These are phyloP conservation scores for Pogonocherus hispidulus DNA, from an alignment of 2,888 invertebrate genomes.

Conservation along the genomic window DNA sequence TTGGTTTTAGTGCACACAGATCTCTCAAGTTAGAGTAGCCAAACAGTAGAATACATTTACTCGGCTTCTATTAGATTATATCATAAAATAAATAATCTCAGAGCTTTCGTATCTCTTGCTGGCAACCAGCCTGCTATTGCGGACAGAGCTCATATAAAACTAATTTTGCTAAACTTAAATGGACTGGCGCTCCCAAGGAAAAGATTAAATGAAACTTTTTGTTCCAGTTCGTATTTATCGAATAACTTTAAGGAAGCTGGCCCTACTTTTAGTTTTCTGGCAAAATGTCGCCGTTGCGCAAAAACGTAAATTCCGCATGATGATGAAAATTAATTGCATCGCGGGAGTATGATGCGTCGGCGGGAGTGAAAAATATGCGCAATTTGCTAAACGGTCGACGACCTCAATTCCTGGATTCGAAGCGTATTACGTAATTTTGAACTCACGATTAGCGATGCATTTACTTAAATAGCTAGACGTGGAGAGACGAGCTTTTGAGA, in stretches of 20 bases:
- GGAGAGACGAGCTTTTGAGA: neutral
- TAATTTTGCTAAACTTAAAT: constrained; percentile 21
- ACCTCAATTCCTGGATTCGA: neutral
- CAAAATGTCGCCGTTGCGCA: constrained; percentile 3
- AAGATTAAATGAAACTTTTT: constrained; percentile 17
- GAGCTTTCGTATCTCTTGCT: neutral
- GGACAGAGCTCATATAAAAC: constrained; percentile 2
- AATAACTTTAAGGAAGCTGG: constrained; percentile 15
- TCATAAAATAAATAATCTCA: constrained; percentile 14
- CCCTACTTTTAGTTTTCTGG: constrained; percentile 1
- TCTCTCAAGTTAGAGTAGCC: neutral
- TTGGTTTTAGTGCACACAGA: neutral
- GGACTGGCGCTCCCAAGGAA: neutral
- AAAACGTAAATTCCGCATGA: constrained; percentile 1
- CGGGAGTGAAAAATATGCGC: neutral
- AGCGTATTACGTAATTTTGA: neutral
- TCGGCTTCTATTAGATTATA: neutral
- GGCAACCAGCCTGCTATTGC: neutral
- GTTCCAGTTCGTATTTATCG: constrained; percentile 7
- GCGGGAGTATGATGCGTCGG: neutral
- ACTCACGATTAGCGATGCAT: neutral
- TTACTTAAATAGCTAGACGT: neutral
- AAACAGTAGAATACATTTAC: constrained; percentile 5
- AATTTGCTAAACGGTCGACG: neutral
- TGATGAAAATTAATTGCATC: constrained; percentile 2